Conservation (phyloP, 2,113 vertebrate genomes). For the Hemibagrus wyckioides region DNA sequence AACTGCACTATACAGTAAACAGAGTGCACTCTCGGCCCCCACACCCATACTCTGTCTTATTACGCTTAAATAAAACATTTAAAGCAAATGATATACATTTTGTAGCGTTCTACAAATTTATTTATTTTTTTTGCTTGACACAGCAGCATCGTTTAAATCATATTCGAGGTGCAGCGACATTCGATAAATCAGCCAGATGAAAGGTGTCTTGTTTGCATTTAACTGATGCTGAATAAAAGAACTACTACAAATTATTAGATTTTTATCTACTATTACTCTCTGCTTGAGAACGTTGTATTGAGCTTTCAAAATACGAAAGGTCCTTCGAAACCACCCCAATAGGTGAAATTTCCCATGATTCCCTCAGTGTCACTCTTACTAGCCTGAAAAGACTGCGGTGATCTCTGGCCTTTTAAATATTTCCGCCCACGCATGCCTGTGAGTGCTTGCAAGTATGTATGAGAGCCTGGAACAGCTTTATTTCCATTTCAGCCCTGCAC, state of each 20-base stretch:
- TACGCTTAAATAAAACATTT: conserved; percentile 43
- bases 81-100: conserved; percentile 34
- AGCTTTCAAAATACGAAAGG: not conserved
- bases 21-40: too few species aligned
- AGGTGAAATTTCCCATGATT: conserved; percentile 5
- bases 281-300: conserved; percentile 3
- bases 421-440: not conserved
- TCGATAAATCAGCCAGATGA: conserved; percentile 48
- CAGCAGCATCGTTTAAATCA: conserved; percentile 37
- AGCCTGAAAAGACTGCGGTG: not conserved
- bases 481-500: not conserved
- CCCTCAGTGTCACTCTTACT: not conserved
- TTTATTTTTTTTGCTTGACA: conserved; percentile 25
- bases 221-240: conserved; percentile 32
- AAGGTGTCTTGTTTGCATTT: conserved; percentile 45
- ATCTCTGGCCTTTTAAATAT: conserved; percentile 33
- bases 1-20: conserved; percentile 21
- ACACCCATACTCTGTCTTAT: conserved; percentile 25
- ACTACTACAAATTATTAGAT: not conserved
- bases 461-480: not conserved
- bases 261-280: not conserved
- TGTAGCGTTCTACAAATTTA: conserved; percentile 21
- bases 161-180: conserved; percentile 47
- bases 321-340: conserved; percentile 9
- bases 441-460: not conserved